These are phyloP conservation scores for Burhinus bistriatus DNA, from an alignment of 2,113 vertebrate genomes.

Conservation along the genomic window DNA sequence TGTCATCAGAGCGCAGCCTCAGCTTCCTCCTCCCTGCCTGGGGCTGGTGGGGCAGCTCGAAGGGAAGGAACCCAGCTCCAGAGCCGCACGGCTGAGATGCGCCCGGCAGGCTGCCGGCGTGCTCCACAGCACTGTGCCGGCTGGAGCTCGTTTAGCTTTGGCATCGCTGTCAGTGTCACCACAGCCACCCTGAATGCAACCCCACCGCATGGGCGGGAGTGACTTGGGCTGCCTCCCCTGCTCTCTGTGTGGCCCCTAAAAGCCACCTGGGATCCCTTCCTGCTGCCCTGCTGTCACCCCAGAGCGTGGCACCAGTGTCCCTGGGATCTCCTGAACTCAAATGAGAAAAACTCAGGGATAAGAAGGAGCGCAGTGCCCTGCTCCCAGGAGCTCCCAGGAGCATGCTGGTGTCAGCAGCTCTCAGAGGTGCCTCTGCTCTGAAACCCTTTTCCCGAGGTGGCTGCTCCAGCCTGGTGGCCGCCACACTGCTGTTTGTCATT, in stretches of 20 bases:
- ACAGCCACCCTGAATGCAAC: neutral
- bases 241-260: fast-evolving
- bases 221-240: neutral
- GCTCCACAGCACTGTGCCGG: fast-evolving
- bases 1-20: neutral
- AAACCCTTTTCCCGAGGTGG: neutral
- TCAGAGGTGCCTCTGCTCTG: neutral
- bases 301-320: fast-evolving
- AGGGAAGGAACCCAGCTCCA: fast-evolving
- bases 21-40: neutral
- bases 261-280: neutral
- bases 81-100: fast-evolving
- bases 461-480: neutral
- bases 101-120: fast-evolving
- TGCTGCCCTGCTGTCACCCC: fast-evolving
- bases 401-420: fast-evolving
- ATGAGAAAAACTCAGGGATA: neutral
- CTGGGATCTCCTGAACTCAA: neutral
- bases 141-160: neutral
- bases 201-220: fast-evolving
- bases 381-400: neutral
- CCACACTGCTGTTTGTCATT: neutral
- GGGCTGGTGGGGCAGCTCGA: fast-evolving
- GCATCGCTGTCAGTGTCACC: fast-evolving
- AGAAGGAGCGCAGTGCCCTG: fast-evolving